phyloP scores from a whole-genome alignment of 1,140 invertebrate genomes.

The Neoseiulus cucumeris region DNA sequence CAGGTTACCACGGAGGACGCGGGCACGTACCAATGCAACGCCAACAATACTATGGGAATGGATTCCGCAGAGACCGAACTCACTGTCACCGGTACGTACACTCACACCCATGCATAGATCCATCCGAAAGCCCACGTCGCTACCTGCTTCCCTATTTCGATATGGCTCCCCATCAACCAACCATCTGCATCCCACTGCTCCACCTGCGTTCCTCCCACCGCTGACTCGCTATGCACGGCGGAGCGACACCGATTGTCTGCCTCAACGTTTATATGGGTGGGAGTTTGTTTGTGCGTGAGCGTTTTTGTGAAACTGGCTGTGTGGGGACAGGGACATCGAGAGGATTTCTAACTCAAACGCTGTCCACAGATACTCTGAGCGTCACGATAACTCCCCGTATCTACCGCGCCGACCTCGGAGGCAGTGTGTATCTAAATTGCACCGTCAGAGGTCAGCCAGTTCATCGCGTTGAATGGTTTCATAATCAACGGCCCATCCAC shows the following conservation, averaged over 20 bases:
- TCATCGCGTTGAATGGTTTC: slow-evolving; percentile 16
- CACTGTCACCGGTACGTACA: slow-evolving; percentile 17
- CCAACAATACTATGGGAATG: slow-evolving; percentile 19
- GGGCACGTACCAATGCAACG: slow-evolving; percentile 18
- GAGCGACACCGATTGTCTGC: too few species aligned
- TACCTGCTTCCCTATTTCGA: neutral
- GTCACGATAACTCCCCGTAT: slow-evolving; percentile 12
- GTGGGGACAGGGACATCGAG: too few species aligned
- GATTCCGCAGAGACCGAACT: slow-evolving; percentile 17
- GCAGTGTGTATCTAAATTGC: slow-evolving; percentile 15
- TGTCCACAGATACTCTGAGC: slow-evolving; percentile 14
- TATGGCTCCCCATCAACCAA: neutral
- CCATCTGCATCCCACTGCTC: too few species aligned
- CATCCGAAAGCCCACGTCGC: too few species aligned
- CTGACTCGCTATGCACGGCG: too few species aligned
- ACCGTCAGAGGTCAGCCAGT: slow-evolving; percentile 16
- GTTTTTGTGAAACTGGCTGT: too few species aligned
- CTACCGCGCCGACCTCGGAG: slow-evolving; percentile 14
- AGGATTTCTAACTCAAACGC: neutral
- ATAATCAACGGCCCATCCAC: slow-evolving; percentile 16
- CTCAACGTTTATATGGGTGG: too few species aligned
- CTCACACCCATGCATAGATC: too few species aligned
- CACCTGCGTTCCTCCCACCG: too few species aligned
- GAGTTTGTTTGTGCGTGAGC: too few species aligned
- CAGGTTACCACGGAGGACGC: slow-evolving; percentile 16